These are phyloP conservation scores for Kradibia gibbosae DNA, from an alignment of 1,140 invertebrate species.

Conservation along the genomic window DNA sequence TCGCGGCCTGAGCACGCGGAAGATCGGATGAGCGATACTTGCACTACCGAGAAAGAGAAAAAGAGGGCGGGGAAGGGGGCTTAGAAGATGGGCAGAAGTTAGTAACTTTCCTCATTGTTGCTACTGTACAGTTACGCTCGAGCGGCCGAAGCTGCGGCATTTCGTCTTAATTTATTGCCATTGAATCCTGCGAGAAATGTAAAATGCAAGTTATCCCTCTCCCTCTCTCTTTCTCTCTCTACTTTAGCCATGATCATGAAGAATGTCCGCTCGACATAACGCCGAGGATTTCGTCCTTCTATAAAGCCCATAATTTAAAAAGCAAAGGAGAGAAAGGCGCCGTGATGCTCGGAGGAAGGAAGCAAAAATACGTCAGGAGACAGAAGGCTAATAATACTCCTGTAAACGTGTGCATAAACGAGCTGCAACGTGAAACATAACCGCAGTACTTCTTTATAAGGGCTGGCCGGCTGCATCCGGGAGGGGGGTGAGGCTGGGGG, in stretches of 20 bases:
- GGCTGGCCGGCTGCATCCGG: neutral
- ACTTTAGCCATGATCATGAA: neutral
- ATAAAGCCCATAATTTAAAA: constrained; percentile 10
- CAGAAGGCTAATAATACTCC: constrained; percentile 19
- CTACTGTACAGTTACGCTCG: constrained; percentile 18
- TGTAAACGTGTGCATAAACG: constrained; percentile 22
- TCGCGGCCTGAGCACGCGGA: constrained; percentile 49
- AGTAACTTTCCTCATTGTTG: constrained; percentile 41
- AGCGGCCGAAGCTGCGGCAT: neutral
- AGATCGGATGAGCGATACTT: constrained; percentile 28
- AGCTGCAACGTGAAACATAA: constrained; percentile 23
- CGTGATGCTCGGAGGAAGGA: neutral
- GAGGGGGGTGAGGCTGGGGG: neutral
- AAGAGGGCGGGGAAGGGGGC: neutral
- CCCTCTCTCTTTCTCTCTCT: neutral
- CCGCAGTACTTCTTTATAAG: neutral
- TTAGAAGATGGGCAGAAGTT: constrained; percentile 8
- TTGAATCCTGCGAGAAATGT: constrained; percentile 35
- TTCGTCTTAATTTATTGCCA: constrained; percentile 28
- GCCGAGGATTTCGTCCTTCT: constrained; percentile 11
- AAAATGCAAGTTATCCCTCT: neutral
- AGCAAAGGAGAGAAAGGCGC: neutral
- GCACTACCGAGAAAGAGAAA: neutral
- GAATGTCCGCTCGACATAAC: constrained; percentile 1
- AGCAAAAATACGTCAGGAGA: constrained; percentile 5